phyloP scores from a whole-genome alignment of 2,888 invertebrate species.

The Asteroscopus sphinx region DNA sequence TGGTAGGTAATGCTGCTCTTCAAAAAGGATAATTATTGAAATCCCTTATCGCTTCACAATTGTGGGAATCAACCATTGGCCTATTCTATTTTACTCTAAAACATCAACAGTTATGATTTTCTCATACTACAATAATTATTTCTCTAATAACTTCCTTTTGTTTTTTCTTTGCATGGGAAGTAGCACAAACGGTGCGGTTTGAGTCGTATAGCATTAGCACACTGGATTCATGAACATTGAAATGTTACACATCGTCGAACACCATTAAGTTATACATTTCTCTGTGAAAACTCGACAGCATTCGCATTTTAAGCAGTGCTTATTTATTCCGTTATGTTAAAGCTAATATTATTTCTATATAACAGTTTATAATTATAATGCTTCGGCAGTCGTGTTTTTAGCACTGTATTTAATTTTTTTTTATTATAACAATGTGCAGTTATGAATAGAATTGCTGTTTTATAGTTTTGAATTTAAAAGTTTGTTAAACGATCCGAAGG shows the following conservation, averaged over 20 bases:
- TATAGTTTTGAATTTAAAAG: too few relatives aligned
- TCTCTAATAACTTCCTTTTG: slow-evolving; percentile 46
- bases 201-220: slow-evolving; percentile 17
- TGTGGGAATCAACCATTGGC: slow-evolving; percentile 18
- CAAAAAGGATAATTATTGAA: slow-evolving; percentile 4
- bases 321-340: neutral
- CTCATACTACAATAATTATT: slow-evolving; percentile 39
- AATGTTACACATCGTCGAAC: slow-evolving; percentile 23
- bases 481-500: too few relatives aligned
- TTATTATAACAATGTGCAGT: too few relatives aligned
- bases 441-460: too few relatives aligned
- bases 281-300: slow-evolving; percentile 7
- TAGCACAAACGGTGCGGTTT: slow-evolving; percentile 46
- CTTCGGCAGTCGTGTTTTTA: neutral
- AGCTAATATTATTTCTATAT: neutral
- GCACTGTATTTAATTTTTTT: neutral
- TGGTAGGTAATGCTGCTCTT: neutral
- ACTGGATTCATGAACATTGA: slow-evolving; percentile 22
- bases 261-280: slow-evolving; percentile 8
- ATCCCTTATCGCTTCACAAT: neutral
- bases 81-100: slow-evolving; percentile 18
- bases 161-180: slow-evolving; percentile 44
- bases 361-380: neutral
- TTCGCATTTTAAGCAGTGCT: slow-evolving; percentile 8
- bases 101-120: slow-evolving; percentile 47